These are phyloP conservation scores for Potamilus streckersoni DNA, from an alignment of 1,140 invertebrate genomes.

Conservation along the genomic window DNA sequence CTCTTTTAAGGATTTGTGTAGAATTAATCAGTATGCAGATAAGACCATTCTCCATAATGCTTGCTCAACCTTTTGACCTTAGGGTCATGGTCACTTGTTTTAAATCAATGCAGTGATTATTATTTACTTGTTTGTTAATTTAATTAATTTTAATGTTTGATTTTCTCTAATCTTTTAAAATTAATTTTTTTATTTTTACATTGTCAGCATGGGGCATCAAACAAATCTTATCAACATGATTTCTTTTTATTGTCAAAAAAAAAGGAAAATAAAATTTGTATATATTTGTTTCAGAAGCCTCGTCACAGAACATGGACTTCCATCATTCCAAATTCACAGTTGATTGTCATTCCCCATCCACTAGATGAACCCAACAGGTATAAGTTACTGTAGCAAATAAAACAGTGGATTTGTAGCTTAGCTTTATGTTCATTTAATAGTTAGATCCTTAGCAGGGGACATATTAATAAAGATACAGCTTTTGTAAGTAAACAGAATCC, in stretches of 20 bases:
- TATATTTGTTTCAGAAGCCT: slow-evolving; percentile 34
- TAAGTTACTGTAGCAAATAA: background rate
- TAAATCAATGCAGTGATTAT: background rate
- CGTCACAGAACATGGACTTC: slow-evolving; percentile 78
- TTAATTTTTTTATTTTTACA: background rate
- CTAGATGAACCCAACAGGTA: slow-evolving; percentile 76
- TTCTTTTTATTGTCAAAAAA: background rate
- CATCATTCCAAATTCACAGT: slow-evolving; percentile 97
- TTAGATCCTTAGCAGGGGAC: too few relatives aligned
- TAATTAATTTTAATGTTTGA: background rate
- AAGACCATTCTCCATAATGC: too few relatives aligned
- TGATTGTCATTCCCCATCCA: slow-evolving; percentile 93
- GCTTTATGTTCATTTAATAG: too few relatives aligned
- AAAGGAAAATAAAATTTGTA: background rate
- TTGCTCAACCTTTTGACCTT: too few relatives aligned
- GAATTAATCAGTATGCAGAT: too few relatives aligned
- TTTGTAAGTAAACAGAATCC: too few relatives aligned
- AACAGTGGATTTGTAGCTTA: too few relatives aligned
- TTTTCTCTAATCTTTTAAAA: background rate
- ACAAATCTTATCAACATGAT: background rate
- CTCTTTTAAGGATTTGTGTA: too few relatives aligned
- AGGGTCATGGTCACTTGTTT: too few relatives aligned
- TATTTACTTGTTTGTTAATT: background rate
- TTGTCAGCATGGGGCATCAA: background rate
- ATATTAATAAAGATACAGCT: too few relatives aligned